Conservation (phyloP, 2,888 invertebrate genomes). For the Strigamia transsilvanica region DNA sequence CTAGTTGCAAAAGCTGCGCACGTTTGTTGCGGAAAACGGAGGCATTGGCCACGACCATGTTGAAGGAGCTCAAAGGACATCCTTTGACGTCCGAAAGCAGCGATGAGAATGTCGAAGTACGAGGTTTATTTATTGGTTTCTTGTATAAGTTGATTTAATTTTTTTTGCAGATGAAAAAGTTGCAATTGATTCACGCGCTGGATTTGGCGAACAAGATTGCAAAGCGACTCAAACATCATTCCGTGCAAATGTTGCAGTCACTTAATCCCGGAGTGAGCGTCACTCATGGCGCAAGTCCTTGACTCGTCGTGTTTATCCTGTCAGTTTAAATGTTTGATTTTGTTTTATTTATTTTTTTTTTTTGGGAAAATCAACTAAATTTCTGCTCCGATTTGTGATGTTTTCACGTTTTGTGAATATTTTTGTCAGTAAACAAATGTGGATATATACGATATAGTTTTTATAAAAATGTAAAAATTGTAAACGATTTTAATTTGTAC, state of each 20-base stretch:
- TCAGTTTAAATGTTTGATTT: too few relatives aligned
- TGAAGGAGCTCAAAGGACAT: constrained; percentile 16
- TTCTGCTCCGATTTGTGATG: too few relatives aligned
- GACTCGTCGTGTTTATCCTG: not conserved
- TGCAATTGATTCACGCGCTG: constrained; percentile 50
- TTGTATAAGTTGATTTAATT: not conserved
- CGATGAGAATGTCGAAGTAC: constrained; percentile 50
- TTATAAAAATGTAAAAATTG: too few relatives aligned
- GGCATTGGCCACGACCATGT: constrained; percentile 30
- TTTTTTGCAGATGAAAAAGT: constrained; percentile 37
- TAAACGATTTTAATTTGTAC: too few relatives aligned
- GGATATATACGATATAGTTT: too few relatives aligned
- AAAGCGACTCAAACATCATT: constrained; percentile 47
- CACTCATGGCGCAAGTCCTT: not conserved
- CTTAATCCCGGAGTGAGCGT: not conserved
- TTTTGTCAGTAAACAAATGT: too few relatives aligned
- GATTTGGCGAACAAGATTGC: constrained; percentile 54
- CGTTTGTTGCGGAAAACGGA: constrained; percentile 32
- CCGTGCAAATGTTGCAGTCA: constrained; percentile 52
- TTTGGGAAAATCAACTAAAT: too few relatives aligned
- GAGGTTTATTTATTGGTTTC: not conserved
- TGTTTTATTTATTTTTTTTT: too few relatives aligned
- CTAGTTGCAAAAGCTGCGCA: constrained; percentile 51
- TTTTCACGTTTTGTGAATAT: too few relatives aligned
- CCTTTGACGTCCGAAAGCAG: constrained; percentile 38